phyloP scores from a whole-genome alignment of 2,113 vertebrate genomes.

The Motacilla tschutschensis region DNA sequence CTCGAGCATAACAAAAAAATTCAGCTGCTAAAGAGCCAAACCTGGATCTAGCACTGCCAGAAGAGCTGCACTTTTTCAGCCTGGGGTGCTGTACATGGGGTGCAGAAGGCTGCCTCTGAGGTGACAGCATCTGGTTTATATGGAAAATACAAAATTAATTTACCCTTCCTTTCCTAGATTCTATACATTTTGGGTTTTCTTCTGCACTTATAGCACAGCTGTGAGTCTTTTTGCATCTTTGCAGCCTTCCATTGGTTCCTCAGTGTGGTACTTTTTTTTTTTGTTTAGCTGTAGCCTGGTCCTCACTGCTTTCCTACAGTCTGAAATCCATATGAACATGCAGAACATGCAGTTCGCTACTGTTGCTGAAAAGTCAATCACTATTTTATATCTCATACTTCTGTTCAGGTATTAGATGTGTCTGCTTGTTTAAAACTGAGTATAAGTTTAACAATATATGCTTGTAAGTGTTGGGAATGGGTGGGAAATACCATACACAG shows the following conservation, averaged over 20 bases:
- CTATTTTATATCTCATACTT: neutral
- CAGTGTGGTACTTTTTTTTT: neutral
- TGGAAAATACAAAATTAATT: neutral
- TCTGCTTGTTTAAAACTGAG: neutral
- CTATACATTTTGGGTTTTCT: neutral
- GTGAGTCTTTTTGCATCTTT: neutral
- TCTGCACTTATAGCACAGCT: neutral
- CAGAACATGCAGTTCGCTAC: neutral
- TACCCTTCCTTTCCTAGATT: neutral
- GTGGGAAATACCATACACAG: neutral
- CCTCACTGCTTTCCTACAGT: neutral
- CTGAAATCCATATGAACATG: neutral
- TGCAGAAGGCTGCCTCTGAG: neutral
- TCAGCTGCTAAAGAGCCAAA: neutral
- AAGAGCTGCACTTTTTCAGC: neutral
- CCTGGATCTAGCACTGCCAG: neutral
- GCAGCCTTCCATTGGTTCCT: neutral
- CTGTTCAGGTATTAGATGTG: neutral
- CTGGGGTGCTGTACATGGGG: fast-evolving
- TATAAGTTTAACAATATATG: neutral
- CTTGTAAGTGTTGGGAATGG: neutral
- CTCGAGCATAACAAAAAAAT: neutral
- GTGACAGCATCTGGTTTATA: neutral
- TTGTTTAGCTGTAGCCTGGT: neutral
- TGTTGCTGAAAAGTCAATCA: neutral